Base-by-base conservation (phyloP, 2,888 invertebrate species). In the Agriopis aurantiaria region DNA sequence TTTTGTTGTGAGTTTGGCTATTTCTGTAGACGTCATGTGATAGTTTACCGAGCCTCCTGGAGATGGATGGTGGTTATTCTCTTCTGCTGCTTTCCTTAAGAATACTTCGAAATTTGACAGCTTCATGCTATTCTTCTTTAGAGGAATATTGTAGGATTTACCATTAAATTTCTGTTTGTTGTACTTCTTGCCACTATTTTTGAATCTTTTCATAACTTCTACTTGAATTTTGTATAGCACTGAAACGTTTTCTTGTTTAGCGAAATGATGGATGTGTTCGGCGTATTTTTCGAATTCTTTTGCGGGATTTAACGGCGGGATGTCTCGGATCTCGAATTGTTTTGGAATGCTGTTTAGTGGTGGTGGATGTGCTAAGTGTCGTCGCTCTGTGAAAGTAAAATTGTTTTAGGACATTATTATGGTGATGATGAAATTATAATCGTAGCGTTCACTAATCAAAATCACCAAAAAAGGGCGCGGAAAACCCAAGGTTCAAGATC, bases 121-220 rank as follows among this genome's bases (percentile, higher is more conserved):
- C 59, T 90, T 92, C 91, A 92, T 91, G 61, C 84, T 93, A 17
- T 86, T 88, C 73, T 88, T 92, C 77, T 93, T 93, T 45, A 93
- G 72, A 0, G 93, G 93, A 14, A 93, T 82, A 11, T 88, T 91
- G 68, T 87, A 93, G 60, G 89, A 93, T 78, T 93, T 93, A 0
- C 87, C 79, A 49, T 83, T 86, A 0, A 76, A 74, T 59, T 84
- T 89, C 58, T 46, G 46, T 23, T 83, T 87, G 3, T 67, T 11
- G 10, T 72, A 72, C 63, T 82, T 88, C 48, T 80, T 80, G 0
- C 63, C 43, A 2, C 68, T 75, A 4, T 75, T 78, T 8, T 69
- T 74, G 4, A 60, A 68, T n/a, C 80, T 76, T 14, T 85, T 82
- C 0, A 74, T 11, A 8, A 87, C 55, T 43, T 90, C 88, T 0